These are phyloP conservation scores for Caenorhabditis uteleia DNA, from an alignment of 2,888 invertebrate species.

Conservation along the genomic window DNA sequence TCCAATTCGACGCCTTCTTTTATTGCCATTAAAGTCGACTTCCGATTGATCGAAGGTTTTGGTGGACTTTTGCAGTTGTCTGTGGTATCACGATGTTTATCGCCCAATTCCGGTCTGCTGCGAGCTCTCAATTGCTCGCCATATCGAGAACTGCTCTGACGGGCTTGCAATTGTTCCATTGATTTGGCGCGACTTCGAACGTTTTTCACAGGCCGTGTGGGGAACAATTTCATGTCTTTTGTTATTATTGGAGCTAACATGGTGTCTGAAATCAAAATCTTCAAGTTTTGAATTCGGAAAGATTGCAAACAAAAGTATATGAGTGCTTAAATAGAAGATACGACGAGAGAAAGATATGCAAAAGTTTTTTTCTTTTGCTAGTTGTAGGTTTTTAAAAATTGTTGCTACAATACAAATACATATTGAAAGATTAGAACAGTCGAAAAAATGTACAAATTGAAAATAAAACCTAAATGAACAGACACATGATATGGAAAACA, in stretches of 20 bases:
- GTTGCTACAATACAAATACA: no score
- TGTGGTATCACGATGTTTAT: constrained; percentile 29
- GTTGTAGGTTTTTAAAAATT: no score
- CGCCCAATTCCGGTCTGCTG: constrained; percentile 46
- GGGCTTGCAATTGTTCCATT: constrained; percentile 53
- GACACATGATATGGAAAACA: no score
- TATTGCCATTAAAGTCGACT: constrained; percentile 52
- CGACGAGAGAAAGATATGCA: no score
- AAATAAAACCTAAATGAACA: no score
- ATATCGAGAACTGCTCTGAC: constrained; percentile 30
- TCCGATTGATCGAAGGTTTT: constrained; percentile 17
- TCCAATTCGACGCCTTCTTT: constrained; percentile 60
- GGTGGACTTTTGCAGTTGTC: constrained; percentile 14
- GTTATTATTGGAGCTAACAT: constrained; percentile 64
- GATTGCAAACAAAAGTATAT: constrained; percentile 1
- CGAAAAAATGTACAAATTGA: no score
- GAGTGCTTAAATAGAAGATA: neutral
- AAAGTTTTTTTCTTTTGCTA: no score
- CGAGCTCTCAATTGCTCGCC: constrained; percentile 40
- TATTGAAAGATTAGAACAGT: no score
- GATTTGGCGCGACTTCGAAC: constrained; percentile 60
- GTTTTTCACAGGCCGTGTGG: constrained; percentile 55
- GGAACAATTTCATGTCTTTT: constrained; percentile 62
- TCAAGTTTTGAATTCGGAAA: neutral
- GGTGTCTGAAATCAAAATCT: neutral